Base-by-base conservation (phyloP, 2,797 vertebrate species). In the Melanogrammus aeglefinus region DNA sequence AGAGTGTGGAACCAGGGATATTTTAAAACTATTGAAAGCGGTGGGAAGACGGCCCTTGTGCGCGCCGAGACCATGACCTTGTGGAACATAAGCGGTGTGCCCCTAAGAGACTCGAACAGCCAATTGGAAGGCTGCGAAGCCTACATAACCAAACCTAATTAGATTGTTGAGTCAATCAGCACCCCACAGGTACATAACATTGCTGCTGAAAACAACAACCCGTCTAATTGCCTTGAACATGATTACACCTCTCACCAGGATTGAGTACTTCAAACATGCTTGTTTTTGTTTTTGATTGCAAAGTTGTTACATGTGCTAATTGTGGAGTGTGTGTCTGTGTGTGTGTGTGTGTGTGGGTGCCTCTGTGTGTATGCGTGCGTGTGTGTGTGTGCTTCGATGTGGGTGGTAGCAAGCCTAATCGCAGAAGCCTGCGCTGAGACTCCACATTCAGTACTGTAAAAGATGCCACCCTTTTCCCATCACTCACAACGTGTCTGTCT, bases 91-190 rank as follows among this genome's bases (percentile, higher is more conserved):
- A 57, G n/a, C 66, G 27, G 7, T 14, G 66, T 70, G 66, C 51
- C 71, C 71, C 77, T 72, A 5, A 79, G 9, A 79, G 80, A 79
- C 84, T 76, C 7, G 0, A 38, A 38, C 75, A 47, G 81, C 81
- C 80, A 76, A 86, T 80, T 75, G 84, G 78, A 84, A 83, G 86
- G 73, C 76, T 80, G 86, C 87, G 84, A 6, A 84, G 85, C 82
- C 86, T 79, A 85, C 89, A 87, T 87, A 88, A 91, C 83, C 57
- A 86, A 91, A 90, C 78, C 88, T 92, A 92, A 93, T 93, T 92
- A 91, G 90, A 91, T 91, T 90, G 92, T 92, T 92, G 90, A 92
- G 90, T 92, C 92, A 91, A 92, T 93, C 91, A 92, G 90, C 84
- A 83, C 91, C 92, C 91, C 90, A 90, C 92, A 92, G 91, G 91